Base-by-base conservation (phyloP, 2,888 invertebrate species). In the Lithophane semibrunnea region DNA sequence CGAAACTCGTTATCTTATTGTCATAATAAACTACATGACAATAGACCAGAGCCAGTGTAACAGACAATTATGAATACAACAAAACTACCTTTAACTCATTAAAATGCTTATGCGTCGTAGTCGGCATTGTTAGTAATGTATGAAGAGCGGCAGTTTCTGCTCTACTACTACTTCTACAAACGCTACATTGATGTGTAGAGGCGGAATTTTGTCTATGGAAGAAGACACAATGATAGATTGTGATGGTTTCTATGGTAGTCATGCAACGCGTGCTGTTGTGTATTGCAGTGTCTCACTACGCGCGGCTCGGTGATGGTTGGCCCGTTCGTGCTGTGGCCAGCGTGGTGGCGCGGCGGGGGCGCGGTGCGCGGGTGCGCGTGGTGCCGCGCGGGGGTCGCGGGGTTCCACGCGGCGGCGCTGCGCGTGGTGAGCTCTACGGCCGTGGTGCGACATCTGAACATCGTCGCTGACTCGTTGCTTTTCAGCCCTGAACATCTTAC, bases 401-500 rank as follows among this genome's bases (percentile, higher is more conserved):
- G 95, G 0, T 82, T 93, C 69, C 94, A 94, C 75, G 79, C 84
- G 10, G 88, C 89, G 0, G 83, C 88, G 24, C 86, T 94, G 66
- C 90, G 93, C 12, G 74, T 95, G 18, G 83, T 95, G 3, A 85
- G 89, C 66, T 92, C 93, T 64, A 94, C 94, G 0, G 94, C 94
- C 0, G 87, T 92, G 0, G 88, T 88, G 9, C 86, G 95, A 0
- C 83, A 90, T 24, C 88, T 96, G 52, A 81, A 89, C 37, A 71
- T 96, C 21, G 79, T 95, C 0, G 96, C 96, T 0, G 96, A 96
- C 82, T 85, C 94, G 2, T 73, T 96, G 58, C 76, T 89, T 77
- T 95, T 90, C 81, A 80, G 85, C 0, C 89, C 91, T 0, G 80
- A 90, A 0, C 94, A 95, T 76, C 56, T 96, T 54, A 91, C 92